These are phyloP conservation scores for Zeugodacus cucurbitae DNA, from an alignment of 1,140 invertebrate species.

Conservation along the genomic window DNA sequence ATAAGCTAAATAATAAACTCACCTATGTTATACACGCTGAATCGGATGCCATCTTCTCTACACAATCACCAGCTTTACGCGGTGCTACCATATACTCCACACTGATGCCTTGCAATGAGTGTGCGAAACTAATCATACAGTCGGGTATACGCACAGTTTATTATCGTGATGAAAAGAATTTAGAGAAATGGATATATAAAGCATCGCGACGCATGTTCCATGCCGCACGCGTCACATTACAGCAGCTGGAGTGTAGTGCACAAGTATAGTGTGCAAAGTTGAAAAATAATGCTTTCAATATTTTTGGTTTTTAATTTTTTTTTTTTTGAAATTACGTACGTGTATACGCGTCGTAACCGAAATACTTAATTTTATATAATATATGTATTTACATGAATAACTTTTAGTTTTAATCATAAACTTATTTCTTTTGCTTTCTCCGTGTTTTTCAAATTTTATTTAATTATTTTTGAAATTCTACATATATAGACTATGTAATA, in stretches of 20 bases:
- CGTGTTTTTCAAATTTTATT: background rate
- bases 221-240: background rate
- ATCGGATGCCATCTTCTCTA: conserved; percentile 96
- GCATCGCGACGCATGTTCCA: conserved; percentile 85
- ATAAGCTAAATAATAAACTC: conserved; percentile 80
- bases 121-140: conserved; percentile 97
- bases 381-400: no score
- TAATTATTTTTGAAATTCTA: background rate
- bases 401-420: background rate
- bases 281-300: no score
- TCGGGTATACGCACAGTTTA: conserved; percentile 85
- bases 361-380: no score
- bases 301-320: background rate
- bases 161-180: conserved; percentile 83
- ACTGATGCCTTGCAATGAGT: conserved; percentile 96
- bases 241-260: background rate
- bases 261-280: no score
- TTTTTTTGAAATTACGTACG: no score
- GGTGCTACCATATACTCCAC: conserved; percentile 87
- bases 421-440: background rate
- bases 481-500: background rate
- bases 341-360: no score
- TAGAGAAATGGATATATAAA: conserved; percentile 72
- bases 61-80: conserved; percentile 80
- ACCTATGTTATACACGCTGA: conserved; percentile 97